phyloP scores from a whole-genome alignment of 2,888 invertebrate species.

The Dyspetes luteomarginatus region DNA sequence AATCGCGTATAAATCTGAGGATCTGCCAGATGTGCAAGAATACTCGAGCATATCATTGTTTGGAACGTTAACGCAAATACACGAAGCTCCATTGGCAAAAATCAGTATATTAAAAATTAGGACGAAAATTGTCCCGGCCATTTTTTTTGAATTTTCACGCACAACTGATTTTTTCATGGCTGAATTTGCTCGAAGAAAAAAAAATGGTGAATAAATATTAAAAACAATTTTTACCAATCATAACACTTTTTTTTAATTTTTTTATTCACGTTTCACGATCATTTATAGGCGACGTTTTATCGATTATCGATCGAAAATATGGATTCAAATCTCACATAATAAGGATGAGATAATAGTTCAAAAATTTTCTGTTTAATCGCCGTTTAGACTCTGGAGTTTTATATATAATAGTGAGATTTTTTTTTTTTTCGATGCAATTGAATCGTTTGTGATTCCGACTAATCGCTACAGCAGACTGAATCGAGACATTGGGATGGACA shows the following conservation, averaged over 20 bases:
- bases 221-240: background rate
- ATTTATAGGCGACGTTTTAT: no score
- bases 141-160: slow-evolving; percentile 56
- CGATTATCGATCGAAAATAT: no score
- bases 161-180: slow-evolving; percentile 6
- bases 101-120: slow-evolving; percentile 64
- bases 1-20: slow-evolving; percentile 73
- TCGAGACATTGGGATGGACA: slow-evolving; percentile 74
- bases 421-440: slow-evolving; percentile 14
- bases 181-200: background rate
- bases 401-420: slow-evolving; percentile 33
- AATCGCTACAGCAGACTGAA: slow-evolving; percentile 76
- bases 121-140: slow-evolving; percentile 60
- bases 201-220: background rate
- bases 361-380: no score
- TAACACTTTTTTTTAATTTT: background rate
- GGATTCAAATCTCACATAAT: no score
- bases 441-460: slow-evolving; percentile 50
- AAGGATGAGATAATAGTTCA: no score
- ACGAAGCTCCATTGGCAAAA: slow-evolving; percentile 63
- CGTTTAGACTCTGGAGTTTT: background rate
- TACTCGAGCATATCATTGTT: slow-evolving; percentile 77
- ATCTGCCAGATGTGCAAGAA: slow-evolving; percentile 74
- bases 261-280: background rate
- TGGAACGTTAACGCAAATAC: slow-evolving; percentile 71